Base-by-base conservation (phyloP, 2,888 invertebrate genomes). In the Metellina segmentata region DNA sequence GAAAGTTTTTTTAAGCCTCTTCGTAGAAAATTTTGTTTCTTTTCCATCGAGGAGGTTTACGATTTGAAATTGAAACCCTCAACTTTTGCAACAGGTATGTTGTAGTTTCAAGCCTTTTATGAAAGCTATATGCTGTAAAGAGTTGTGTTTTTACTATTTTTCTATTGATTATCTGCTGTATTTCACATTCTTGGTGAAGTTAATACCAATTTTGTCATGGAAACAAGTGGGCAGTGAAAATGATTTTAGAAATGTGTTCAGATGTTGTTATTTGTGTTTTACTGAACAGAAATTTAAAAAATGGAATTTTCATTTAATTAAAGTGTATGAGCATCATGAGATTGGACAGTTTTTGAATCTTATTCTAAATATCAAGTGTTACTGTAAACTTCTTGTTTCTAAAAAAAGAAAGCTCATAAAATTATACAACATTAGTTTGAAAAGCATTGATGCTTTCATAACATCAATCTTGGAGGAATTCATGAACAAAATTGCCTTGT, bases 1-100 rank as follows among this genome's bases (percentile, higher is more conserved):
- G 75, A 74, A 75, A 85, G 53, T 4, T 72, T 85, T 34, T 85
- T 85, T n/a, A 53, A 48, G 13, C 85, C 85, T 6, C n/a, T 85
- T 48, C 11, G 34, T 34, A 61, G 8, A 34, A 85, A 20, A 7
- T 20, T 74, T 52, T 85, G 85, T 20, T 34, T 16, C 7, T 72
- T 83, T 83, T 70, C 81, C 8, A 70, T 81, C 49, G 9, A 11
- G 4, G 70, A 70, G 13, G 9, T 51, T 70, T 69, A 48, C 19
- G 20, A 51, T 74, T 74, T 83, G 52, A 71, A 74, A 52, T 9
- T 53, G 34, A 83, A 74, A n/a, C 20, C 83, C 0, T 52, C 52
- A 20, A 8, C 0, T 52, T 20, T 8, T 61, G 11, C 61, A 16
- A 16, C 61, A 16, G 16, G 72, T 53, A 20, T 16, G 7, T 48